Evolutionary conservation across 2,113 vertebrate species (phyloP), one percentile per base, ranked within the genome.

Genomic region (Leucoraja erinaceus): DNA sequence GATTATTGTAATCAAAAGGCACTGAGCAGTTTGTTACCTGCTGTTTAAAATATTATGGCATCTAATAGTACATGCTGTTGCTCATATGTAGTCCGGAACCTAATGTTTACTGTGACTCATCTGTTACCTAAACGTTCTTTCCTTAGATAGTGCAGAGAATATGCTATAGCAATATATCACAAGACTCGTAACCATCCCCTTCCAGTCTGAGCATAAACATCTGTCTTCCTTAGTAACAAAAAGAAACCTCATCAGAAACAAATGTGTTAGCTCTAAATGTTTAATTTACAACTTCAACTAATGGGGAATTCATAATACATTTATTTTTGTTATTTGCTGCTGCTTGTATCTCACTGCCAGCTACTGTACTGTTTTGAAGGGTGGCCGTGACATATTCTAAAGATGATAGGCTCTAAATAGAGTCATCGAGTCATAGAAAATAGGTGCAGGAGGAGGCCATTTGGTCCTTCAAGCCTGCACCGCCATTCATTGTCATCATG

Each of bases 1-100:
- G 33, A 31, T 78, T 78, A 33, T 14, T 78, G 76, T 31, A 78
- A 33, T 78, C 31, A 38, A 38, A 38, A 78, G 14, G 31, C 16
- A 78, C n/a, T 77, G 31, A 31, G 76, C 76, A 78, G 31, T 33
- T 78, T 12, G 31, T 78, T 38, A 78, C 3, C 31, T 78, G 31
- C 31, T 78, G 31, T 78, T 78, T 78, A 31, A 78, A 78, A 78
- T 78, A 78, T 78, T 76, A n/a, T 76, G 75, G 11, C 75, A 76
- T 76, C 7, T 76, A 31, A 28, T 75, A 76, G 28, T 76, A 76
- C 28, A 7, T 10, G 75, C 10, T 76, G 75, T 76, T 76, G 75
- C 75, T 76, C n/a, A 31, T 28, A n/a, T 28, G n/a, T 76, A 11
- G 28, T 76, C 25, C n/a, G 9, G 75, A 76, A n/a, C 75, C 28